Conservation (phyloP, 1,140 invertebrate genomes). For the Drosophila bocki region DNA sequence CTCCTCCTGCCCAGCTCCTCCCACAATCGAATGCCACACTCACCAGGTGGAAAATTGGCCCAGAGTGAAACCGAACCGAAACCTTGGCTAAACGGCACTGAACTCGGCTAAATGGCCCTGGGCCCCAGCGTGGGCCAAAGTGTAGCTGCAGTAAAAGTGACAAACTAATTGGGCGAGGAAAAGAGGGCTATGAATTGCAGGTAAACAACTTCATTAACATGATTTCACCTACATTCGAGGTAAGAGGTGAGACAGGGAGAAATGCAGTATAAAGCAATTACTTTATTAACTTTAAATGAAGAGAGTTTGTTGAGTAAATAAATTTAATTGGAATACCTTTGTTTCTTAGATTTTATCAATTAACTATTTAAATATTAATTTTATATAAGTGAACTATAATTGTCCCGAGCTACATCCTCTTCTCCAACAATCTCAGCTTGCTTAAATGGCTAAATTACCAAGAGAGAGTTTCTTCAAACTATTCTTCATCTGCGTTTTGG, state of each 20-base stretch:
- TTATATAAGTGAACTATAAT: neutral
- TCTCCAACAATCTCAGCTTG: neutral
- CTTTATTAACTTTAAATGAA: neutral
- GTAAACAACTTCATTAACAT: conserved; percentile 76
- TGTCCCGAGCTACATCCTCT: neutral
- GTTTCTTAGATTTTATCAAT: neutral
- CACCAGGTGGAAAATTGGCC: conserved; percentile 72
- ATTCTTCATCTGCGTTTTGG: conserved; percentile 25
- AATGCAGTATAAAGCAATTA: neutral
- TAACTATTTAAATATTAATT: neutral
- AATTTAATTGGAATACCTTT: neutral
- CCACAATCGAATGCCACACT: conserved; percentile 47
- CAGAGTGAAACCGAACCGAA: conserved; percentile 60
- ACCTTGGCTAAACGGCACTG: conserved; percentile 25
- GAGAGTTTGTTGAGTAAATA: neutral
- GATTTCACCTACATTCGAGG: conserved; percentile 66
- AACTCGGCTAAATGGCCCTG: conserved; percentile 30
- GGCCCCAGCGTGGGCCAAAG: conserved; percentile 23
- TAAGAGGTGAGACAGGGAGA: conserved; percentile 6
- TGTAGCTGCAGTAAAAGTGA: conserved; percentile 71
- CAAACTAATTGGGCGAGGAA: conserved; percentile 67
- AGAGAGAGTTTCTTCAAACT: conserved; percentile 18
- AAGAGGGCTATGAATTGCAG: conserved; percentile 63
- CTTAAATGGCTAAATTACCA: neutral
- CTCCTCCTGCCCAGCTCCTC: conserved; percentile 1